Evolutionary conservation across 2,888 invertebrate genomes (phyloP), one percentile per base, ranked within the genome.

Genomic region (Leptopterna dolabrata): DNA sequence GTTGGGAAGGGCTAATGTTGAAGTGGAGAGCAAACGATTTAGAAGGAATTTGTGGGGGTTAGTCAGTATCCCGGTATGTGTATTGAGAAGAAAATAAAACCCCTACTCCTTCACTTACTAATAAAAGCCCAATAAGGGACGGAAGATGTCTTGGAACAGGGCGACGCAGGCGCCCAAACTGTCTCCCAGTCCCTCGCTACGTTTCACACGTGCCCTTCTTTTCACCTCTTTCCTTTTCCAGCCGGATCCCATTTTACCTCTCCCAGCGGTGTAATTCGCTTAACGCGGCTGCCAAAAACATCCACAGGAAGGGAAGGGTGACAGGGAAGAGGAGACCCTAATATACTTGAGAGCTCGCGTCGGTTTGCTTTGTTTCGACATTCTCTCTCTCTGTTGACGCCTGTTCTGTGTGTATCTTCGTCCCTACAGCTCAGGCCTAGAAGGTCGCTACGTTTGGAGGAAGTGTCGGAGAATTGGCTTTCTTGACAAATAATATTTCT

Each of bases 171-270:
- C 76, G 76, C 76, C n/a, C 30, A 30, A 76, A 29, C 30, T 76
- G 6, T 76, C 29, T 30, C 76, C 3, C 76, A n/a, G n/a, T 30
- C 76, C 36, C n/a, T 76, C 16, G 4, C 47, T 13, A 14, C 29
- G 14, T 30, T 76, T 76, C 76, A 76, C 76, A 76, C 76, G 76
- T 76, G 76, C 76, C 76, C 36, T 36, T 36, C 76, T 76, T 36
- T 30, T 30, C 36, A 3, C 30, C 36, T 76, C 76, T 36, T 76
- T 76, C 4, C 30, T n/a, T 76, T 13, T 76, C 16, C 36, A 76
- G 36, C 36, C 76, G 36, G 16, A 76, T 30, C 76, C 29, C 76
- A 76, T 76, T 76, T 76, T 76, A 76, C 36, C 16, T 76, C 16
- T 16, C 76, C 76, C 76, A 24, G 76, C 13, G 76, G 76, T 1